Evolutionary conservation across 23 tunicate genomes (phyloP).

Genomic region (Clavelina lepadiformis): DNA sequence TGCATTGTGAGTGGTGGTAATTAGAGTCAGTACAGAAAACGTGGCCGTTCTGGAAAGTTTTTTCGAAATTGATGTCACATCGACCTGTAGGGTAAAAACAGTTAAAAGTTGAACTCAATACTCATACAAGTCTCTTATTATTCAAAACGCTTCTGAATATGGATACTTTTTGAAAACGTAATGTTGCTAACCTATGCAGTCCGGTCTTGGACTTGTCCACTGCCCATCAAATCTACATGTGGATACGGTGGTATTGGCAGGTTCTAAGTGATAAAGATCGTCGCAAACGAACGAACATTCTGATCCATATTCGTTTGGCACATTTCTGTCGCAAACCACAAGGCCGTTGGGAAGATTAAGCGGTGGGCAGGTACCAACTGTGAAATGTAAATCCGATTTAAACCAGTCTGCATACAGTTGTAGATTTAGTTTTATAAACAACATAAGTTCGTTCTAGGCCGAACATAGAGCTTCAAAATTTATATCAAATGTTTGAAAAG

Average conservation of each 20-base stretch:
- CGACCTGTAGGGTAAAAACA: slow-evolving; percentile 29
- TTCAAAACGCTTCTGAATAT: not conserved
- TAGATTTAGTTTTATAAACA: no score
- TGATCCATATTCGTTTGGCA: slow-evolving; percentile 33
- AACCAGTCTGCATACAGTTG: no score
- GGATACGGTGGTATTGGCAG: slow-evolving; percentile 29
- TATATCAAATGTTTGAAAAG: no score
- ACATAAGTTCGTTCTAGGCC: no score
- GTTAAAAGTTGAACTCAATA: no score
- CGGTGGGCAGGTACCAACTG: slow-evolving; percentile 55
- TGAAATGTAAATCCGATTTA: no score
- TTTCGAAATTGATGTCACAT: slow-evolving; percentile 33
- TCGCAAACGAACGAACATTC: slow-evolving; percentile 40
- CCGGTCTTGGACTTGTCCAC: slow-evolving; percentile 60
- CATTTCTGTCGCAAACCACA: slow-evolving; percentile 27
- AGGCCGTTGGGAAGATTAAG: slow-evolving; percentile 50
- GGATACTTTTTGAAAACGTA: not conserved
- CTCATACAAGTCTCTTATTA: no score
- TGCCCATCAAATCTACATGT: slow-evolving; percentile 33
- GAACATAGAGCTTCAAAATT: no score
- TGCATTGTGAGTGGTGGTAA: slow-evolving; percentile 54
- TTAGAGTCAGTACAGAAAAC: slow-evolving; percentile 52
- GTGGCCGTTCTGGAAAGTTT: slow-evolving; percentile 29
- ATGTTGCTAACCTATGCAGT: slow-evolving; percentile 48
- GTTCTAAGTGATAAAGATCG: slow-evolving; percentile 18